These are phyloP conservation scores for Pectinophora gossypiella DNA, from an alignment of 1,140 invertebrate species.

Conservation along the genomic window DNA sequence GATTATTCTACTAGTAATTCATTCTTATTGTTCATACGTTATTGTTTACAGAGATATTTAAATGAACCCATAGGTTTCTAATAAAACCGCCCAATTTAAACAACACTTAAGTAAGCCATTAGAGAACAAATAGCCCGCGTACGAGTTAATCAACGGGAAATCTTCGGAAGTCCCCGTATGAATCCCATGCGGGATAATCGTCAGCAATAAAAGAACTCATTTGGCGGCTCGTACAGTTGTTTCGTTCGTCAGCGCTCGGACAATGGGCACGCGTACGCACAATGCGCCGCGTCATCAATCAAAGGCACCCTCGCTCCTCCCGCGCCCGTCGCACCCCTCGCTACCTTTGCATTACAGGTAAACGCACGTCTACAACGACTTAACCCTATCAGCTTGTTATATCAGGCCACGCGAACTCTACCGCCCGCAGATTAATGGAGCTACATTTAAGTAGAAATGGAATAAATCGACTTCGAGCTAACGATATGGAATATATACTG, in stretches of 20 bases:
- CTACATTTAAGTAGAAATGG: background rate
- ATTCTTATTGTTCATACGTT: too few species aligned
- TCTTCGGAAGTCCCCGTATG: slow-evolving; percentile 13
- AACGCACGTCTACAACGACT: slow-evolving; percentile 29
- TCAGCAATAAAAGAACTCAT: slow-evolving; percentile 45
- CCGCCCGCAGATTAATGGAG: background rate
- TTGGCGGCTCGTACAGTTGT: slow-evolving; percentile 45
- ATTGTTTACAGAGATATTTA: too few species aligned
- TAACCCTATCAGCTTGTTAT: slow-evolving; percentile 18
- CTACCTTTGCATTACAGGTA: slow-evolving; percentile 39
- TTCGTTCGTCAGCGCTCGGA: slow-evolving; percentile 51
- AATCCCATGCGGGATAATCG: slow-evolving; percentile 26
- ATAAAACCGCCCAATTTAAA: too few species aligned
- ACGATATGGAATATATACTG: too few species aligned
- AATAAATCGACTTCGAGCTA: background rate
- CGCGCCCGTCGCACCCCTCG: slow-evolving; percentile 22
- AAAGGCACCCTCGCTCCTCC: slow-evolving; percentile 35
- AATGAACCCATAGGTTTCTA: too few species aligned
- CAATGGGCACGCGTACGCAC: slow-evolving; percentile 54
- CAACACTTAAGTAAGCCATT: too few species aligned
- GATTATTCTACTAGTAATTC: too few species aligned
- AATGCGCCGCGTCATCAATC: slow-evolving; percentile 66
- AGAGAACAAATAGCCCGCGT: background rate
- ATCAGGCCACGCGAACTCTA: slow-evolving; percentile 6
- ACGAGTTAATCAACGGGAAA: slow-evolving; percentile 20